Evolutionary conservation across 2,113 vertebrate genomes (phyloP).

Genomic region (Haliaeetus leucogaster): DNA sequence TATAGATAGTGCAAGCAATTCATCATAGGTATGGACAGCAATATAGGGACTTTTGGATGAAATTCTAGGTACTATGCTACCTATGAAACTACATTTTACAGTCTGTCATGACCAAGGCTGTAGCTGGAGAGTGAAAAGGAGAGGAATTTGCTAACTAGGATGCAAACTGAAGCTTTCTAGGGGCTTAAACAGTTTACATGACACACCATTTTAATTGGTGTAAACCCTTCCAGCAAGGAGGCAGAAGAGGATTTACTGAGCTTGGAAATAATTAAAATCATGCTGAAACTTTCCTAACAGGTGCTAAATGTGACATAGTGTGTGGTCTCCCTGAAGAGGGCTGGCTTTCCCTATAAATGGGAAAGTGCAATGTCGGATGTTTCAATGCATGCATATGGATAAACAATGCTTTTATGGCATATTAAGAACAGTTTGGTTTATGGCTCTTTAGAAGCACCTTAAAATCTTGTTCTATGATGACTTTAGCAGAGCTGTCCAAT

Average conservation of each 20-base stretch:
- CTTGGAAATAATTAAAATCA: constrained; percentile 28
- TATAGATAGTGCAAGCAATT: neutral
- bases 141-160: neutral
- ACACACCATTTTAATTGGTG: neutral
- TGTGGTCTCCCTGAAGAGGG: constrained; percentile 25
- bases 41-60: neutral
- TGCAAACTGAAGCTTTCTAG: neutral
- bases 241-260: constrained; percentile 2
- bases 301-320: constrained; percentile 27
- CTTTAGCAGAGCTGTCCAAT: neutral
- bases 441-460: neutral
- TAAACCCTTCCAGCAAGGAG: constrained; percentile 23
- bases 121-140: neutral
- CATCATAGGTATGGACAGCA: neutral
- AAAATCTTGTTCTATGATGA: neutral
- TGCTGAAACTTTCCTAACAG: constrained; percentile 8
- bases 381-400: neutral
- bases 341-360: neutral
- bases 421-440: constrained; percentile 17
- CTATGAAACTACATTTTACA: neutral
- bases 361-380: neutral
- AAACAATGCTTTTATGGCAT: constrained; percentile 6
- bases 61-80: neutral
- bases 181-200: neutral
- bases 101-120: neutral